Evolutionary conservation across 2,113 vertebrate genomes (phyloP).

Genomic region (Cryptomyrus ogoouensis): DNA sequence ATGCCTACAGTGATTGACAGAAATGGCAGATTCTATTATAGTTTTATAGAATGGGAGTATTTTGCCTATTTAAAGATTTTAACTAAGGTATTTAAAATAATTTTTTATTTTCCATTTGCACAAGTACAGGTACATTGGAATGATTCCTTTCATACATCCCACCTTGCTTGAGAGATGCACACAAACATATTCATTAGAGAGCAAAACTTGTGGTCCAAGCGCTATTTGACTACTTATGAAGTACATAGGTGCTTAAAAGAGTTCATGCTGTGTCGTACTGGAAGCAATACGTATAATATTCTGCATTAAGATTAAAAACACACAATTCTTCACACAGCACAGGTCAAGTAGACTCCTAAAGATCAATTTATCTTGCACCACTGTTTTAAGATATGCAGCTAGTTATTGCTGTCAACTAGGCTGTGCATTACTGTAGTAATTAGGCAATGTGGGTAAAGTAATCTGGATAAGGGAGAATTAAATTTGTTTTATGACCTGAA

Average conservation of each 20-base stretch:
- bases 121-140: not conserved
- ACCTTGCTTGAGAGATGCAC: not conserved
- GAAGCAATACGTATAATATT: not conserved
- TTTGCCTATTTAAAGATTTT: conserved; percentile 36
- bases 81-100: conserved; percentile 36
- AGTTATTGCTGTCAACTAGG: conserved; percentile 33
- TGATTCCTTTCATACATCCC: not conserved
- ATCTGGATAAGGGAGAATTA: conserved; percentile 19
- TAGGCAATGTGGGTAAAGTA: conserved; percentile 37
- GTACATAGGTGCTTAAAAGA: not conserved
- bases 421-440: conserved; percentile 38
- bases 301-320: not conserved
- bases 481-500: not conserved
- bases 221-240: conserved; percentile 34
- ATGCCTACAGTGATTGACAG: conserved; percentile 36
- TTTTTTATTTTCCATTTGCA: not conserved
- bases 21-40: conserved; percentile 46
- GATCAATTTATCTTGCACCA: conserved; percentile 27
- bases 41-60: conserved; percentile 26
- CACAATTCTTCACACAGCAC: not conserved
- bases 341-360: conserved; percentile 14
- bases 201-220: not conserved
- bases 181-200: not conserved
- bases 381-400: conserved; percentile 25
- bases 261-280: not conserved